Evolutionary conservation across 2,888 invertebrate genomes (phyloP), one percentile per base, ranked within the genome.

Genomic region (Brachypalpus laphriformis): DNA sequence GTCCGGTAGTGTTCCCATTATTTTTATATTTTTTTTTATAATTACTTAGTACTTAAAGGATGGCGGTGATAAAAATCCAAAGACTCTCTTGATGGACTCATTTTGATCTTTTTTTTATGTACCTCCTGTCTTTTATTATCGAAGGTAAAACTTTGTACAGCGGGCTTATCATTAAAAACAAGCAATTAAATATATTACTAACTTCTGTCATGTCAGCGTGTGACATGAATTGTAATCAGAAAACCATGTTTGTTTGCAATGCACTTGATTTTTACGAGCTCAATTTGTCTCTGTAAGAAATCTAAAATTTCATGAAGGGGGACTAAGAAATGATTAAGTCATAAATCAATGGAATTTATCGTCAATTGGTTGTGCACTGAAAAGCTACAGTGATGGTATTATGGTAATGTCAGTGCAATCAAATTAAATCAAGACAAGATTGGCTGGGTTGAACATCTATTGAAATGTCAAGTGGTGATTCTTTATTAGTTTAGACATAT

Each of bases 161-260:
- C 40, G 25, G 18, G 49, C 31, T 40, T 49, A 51, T 61, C 28
- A 28, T 3, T 16, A 4, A 37, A 59, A 16, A 25, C 2, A 25
- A 16, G n/a, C n/a, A 6, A 31, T 42, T 42, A 16, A 61, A 18
- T 16, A 45, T 68, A n/a, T 11, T 8, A 16, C 31, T 54, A 28
- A 7, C 28, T 28, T 1, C 7, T 28, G 5, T 3, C 28, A 28
- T 5, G 34, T 51, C 40, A 40, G 11, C 3, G 7, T 72, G 20
- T 45, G 56, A 59, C 31, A 34, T 34, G 28, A 14, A 56, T 16
- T 37, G 25, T 16, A 47, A 42, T 34, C 34, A 5, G 0, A 56
- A 34, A 40, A 34, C 6, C 6, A n/a, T 42, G 28, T 45, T 49
- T 49, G 34, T 37, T 66, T 66, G 7, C 37, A 51, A 14, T 66